Base-by-base conservation (phyloP, 2,888 invertebrate species). In the Zhengitettix transpicula region DNA sequence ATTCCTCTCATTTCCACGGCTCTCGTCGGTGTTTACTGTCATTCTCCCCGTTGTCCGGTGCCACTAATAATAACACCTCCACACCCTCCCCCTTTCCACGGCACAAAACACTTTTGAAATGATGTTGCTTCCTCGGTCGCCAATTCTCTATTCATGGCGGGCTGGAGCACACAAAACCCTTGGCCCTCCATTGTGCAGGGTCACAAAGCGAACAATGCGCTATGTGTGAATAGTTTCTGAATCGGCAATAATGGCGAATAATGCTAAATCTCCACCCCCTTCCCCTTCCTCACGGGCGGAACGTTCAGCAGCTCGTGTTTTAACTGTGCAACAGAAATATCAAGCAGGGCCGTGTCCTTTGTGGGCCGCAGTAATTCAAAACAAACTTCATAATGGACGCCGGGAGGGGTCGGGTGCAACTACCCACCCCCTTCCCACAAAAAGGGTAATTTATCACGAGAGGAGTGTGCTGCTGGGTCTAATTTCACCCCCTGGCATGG, bases 201-300 rank as follows among this genome's bases (percentile, higher is more conserved):
- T n/a, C 51, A 63, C 61, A 61, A 61, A 60, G 55, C 52, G 57
- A 57, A 61, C 61, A 63, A 63, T 60, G 60, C 55, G 55, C 56
- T 55, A 63, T 62, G 63, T 63, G 63, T 63, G 63, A 63, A 63
- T 63, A 63, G 63, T 63, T 62, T 54, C 63, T 62, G 63, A 60
- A 63, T 63, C 61, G 63, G 60, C 63, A 63, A 63, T 63, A 63
- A 63, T 60, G 57, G 63, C 63, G 61, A 57, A 63, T 63, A 63
- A 63, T 63, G 55, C 59, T 47, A 54, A 60, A 57, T 59, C 63
- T 58, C 60, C 56, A 53, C 57, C 58, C 40, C 56, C 58, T 28
- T 28, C 56, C 56, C 41, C 40, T 55, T 40, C 41, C 42, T 42
- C 40, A 55, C 55, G 16, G 15, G 16, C 41, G 41, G 40, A 51